Evolutionary conservation across 2,113 vertebrate genomes (phyloP), one percentile per base, ranked within the genome.

Genomic region (Sprattus sprattus): DNA sequence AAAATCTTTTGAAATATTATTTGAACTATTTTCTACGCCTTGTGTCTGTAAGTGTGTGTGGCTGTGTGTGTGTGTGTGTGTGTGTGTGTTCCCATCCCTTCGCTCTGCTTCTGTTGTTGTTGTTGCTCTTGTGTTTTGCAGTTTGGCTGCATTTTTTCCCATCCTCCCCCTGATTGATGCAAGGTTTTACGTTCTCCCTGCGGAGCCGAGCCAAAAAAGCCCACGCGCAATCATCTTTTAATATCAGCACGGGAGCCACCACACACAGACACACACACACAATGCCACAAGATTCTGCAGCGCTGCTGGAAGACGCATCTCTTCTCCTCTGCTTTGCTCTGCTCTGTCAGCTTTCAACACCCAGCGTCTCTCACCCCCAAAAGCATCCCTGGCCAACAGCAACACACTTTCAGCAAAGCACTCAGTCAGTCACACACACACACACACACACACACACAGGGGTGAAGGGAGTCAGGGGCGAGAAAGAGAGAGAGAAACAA

Each of bases 211-310:
- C 88, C 87, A 86, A 88, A 90, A 88, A 89, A 92, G 89, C 94
- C 93, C 94, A 94, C 93, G 90, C 94, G 92, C 93, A 91, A 93
- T 93, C 92, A 91, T 94, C 92, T 93, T 94, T 94, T 95, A 95
- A 93, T 94, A 95, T 94, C 91, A 92, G 92, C 93, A 91, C 89
- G 93, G 93, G 93, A 91, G 88, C 92, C 88, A 67, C 90, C 90
- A 44, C 28, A 67, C 64, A 64, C 22, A 25, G 4, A 64, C 20
- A 64, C 5, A 25, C 20, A 64, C 15, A 49, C 47, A 49, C 47
- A 49, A 49, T 0, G 52, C 16, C 52, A 54, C 2, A 16, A 20
- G 52, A 54, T 54, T 22, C 20, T 60, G 18, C 54, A 60, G 54
- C 7, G 54, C 1, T 22, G 54, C 54, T 60, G 54, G 6, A 22